Evolutionary conservation across 1,140 invertebrate genomes (phyloP).

Genomic region (Campoletis sonorensis): DNA sequence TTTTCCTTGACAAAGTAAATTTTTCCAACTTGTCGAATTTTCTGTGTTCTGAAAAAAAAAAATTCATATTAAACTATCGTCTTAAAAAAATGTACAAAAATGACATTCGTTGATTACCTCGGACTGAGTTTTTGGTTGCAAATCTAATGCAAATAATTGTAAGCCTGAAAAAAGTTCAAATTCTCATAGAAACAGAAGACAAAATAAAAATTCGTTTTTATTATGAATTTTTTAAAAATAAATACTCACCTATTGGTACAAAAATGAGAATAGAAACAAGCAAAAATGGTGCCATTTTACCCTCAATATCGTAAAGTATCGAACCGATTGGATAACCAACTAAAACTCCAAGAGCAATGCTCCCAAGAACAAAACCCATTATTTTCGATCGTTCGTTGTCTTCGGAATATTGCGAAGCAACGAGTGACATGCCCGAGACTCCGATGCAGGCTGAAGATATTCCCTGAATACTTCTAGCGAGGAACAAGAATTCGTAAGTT

Average conservation of each 20-base stretch:
- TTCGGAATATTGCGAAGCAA: constrained; percentile 78
- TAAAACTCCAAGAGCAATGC: constrained; percentile 86
- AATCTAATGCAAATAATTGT: constrained; percentile 58
- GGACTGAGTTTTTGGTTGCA: constrained; percentile 42
- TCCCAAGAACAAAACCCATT: constrained; percentile 88
- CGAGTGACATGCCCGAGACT: constrained; percentile 84
- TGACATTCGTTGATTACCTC: neutral
- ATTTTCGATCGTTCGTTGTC: constrained; percentile 81
- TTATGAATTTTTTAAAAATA: constrained; percentile 8
- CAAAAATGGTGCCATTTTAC: constrained; percentile 85
- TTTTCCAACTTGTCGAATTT: constrained; percentile 74
- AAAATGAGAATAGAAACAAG: constrained; percentile 81
- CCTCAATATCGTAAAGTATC: constrained; percentile 84
- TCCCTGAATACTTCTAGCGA: constrained; percentile 91
- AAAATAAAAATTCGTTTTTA: neutral
- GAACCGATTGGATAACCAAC: constrained; percentile 88
- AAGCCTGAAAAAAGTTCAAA: constrained; percentile 55
- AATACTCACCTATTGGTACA: constrained; percentile 78
- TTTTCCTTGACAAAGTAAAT: constrained; percentile 78
- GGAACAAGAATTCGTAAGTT: constrained; percentile 84
- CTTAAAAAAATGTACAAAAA: neutral
- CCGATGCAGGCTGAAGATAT: constrained; percentile 89
- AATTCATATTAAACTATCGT: neutral
- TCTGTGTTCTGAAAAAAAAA: constrained; percentile 54
- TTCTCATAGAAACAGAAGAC: neutral